Conservation (phyloP, 2,113 vertebrate genomes). For the Pomatorhinus ruficollis region DNA sequence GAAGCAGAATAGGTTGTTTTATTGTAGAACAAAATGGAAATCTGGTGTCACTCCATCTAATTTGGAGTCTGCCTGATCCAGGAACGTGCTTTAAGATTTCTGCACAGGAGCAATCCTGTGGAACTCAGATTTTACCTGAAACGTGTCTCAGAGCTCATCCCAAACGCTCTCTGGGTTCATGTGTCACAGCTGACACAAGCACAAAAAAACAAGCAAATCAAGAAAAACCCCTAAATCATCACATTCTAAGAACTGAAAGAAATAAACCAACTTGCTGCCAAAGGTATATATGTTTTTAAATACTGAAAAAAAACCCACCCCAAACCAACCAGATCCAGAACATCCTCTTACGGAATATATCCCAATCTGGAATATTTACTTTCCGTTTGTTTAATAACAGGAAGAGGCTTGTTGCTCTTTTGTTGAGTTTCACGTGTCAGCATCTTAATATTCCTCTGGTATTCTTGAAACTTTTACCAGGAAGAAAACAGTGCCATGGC, state of each 20-base stretch:
- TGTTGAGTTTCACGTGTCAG: constrained; percentile 79
- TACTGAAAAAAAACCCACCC: constrained; percentile 12
- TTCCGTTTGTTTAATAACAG: constrained; percentile 84
- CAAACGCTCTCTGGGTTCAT: neutral
- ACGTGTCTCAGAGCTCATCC: constrained; percentile 10
- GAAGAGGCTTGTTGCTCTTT: constrained; percentile 78
- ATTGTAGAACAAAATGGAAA: neutral
- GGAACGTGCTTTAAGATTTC: neutral
- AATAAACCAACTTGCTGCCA: constrained; percentile 71
- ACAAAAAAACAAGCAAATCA: constrained; percentile 59
- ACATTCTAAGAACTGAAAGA: constrained; percentile 70
- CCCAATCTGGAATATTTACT: constrained; percentile 76
- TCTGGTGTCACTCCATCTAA: neutral
- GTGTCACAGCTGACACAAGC: constrained; percentile 40
- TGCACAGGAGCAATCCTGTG: neutral
- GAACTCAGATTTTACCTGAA: constrained; percentile 17
- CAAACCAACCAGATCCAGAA: constrained; percentile 24
- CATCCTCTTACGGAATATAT: constrained; percentile 80
- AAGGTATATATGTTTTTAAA: constrained; percentile 62
- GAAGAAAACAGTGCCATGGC: constrained; percentile 74
- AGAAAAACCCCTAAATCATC: constrained; percentile 72
- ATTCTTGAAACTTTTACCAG: constrained; percentile 76
- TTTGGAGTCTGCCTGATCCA: neutral
- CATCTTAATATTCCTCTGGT: constrained; percentile 76
- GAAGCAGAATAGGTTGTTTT: neutral